These are phyloP conservation scores for Meloidogyne chitwoodi DNA, from an alignment of 1,140 invertebrate genomes.

Conservation along the genomic window DNA sequence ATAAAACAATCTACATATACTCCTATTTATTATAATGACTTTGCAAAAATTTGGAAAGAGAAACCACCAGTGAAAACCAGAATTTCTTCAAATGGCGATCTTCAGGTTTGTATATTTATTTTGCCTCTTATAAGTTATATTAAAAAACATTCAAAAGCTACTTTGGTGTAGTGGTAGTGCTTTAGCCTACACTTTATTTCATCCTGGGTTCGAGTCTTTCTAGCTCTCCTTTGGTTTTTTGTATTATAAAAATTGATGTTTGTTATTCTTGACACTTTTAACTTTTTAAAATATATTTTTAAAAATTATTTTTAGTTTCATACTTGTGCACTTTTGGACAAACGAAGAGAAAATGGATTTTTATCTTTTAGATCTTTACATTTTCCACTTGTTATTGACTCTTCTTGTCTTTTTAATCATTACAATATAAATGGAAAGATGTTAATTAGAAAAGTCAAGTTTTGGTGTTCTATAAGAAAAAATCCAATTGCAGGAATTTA, in stretches of 20 bases:
- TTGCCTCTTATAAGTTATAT: too few relatives aligned
- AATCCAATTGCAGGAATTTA: not conserved
- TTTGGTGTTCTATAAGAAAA: slow-evolving; percentile 8
- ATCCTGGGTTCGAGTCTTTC: too few relatives aligned
- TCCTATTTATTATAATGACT: not conserved
- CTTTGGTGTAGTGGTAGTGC: too few relatives aligned
- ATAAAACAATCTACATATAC: not conserved
- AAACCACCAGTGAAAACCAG: not conserved
- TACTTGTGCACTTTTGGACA: not conserved
- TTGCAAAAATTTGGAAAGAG: not conserved
- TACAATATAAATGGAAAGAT: not conserved
- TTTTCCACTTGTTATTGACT: not conserved
- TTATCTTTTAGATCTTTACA: not conserved
- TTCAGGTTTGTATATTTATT: not conserved
- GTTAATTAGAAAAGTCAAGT: not conserved
- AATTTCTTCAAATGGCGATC: not conserved
- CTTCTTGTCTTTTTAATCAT: not conserved
- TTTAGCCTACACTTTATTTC: too few relatives aligned
- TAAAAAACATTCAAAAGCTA: too few relatives aligned
- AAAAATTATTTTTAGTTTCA: not conserved
- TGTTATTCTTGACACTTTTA: not conserved
- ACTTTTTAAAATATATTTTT: not conserved
- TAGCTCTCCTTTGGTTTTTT: too few relatives aligned
- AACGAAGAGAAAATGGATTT: not conserved
- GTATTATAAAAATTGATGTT: too few relatives aligned